Base-by-base conservation (phyloP, 2,888 invertebrate genomes). In the Acleris holmiana region DNA sequence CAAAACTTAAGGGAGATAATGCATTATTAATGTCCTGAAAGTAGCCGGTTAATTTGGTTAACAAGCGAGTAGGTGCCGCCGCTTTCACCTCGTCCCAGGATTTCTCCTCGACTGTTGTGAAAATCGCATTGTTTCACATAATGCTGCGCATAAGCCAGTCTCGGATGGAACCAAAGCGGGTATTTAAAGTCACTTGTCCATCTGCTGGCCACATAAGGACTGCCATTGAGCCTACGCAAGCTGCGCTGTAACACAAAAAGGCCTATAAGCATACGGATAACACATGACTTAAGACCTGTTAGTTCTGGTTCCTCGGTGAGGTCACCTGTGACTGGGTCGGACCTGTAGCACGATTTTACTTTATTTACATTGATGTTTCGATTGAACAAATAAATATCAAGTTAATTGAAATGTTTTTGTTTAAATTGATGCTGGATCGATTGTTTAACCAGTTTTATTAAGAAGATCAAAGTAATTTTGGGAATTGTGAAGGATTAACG, bases 221-320 rank as follows among this genome's bases (percentile, higher is more conserved):
- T 79, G 76, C 76, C 84, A 79, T 84, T 84, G 83, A 71, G 86
- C 90, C 91, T 83, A 90, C 90, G 86, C 88, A 69, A 55, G 23
- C 18, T 13, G 29, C 49, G 6, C 15, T 21, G 25, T 13, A 35
- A 23, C 17, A 35, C 49, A 40, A 65, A 60, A 58, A 49, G 21
- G 46, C 54, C 19, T 55, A 49, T 46, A 46, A 60, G 49, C 46
- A 17, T 60, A 18, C 13, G 23, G n/a, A 49, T 17, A 60, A 46
- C 15, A 40, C 10, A 25, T 13, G 17, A 29, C 59, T 49, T 65
- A 35, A 40, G 60, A 35, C 65, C 7, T 65, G 35, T 49, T 50
- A 46, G 54, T 18, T 49, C 17, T 17, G 21, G 44, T 15, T 6
- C 40, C 23, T 47, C n/a, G 10, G 40, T 63, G 68, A 71, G 71